Base-by-base conservation (phyloP, 1,140 invertebrate genomes). In the Drepana arcuata region DNA sequence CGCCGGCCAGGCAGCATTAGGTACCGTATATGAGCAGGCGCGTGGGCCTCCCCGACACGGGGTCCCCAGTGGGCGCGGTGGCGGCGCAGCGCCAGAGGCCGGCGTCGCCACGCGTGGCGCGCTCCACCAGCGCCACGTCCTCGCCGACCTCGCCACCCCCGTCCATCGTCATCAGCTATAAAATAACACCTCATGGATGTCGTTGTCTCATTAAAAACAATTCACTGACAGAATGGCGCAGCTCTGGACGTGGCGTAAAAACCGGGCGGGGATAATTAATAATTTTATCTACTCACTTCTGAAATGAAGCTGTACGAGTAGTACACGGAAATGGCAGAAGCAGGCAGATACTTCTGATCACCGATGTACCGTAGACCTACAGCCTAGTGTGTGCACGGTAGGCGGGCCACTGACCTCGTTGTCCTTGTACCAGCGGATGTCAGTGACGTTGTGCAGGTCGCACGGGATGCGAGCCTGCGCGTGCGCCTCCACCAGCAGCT, bases 401-500 rank as follows among this genome's bases (percentile, higher is more conserved):
- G n/a, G n/a, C n/a, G n/a, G 16, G 1, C 24, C 10, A 27, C 16
- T 14, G 35, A 36, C 38, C 30, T 44, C 41, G 14, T 48, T 44
- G 23, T 82, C 78, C 32, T 75, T 78, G 34, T 72, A 81, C 78
- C 78, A 84, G 6, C 59, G 59, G 10, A 79, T 28, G 10, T 70
- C 52, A 18, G 70, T 73, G 26, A 67, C 52, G 45, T 84, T 73
- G 41, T 35, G 48, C 5, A 84, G 60, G 27, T 77, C 73, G 24
- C 81, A 84, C 0, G 48, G 40, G 4, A 84, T 56, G 3, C 67
- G 55, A 2, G 72, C 72, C 34, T 42, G 60, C 0, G 64, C 47
- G 36, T 80, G 73, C 3, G 78, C 52, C 14, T 70, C 66, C 12
- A 81, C 74, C 5, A 84, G 36, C 18, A 80, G 26, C 31, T 78